Conservation (phyloP, 2,888 invertebrate genomes). For the Drosophila recens region DNA sequence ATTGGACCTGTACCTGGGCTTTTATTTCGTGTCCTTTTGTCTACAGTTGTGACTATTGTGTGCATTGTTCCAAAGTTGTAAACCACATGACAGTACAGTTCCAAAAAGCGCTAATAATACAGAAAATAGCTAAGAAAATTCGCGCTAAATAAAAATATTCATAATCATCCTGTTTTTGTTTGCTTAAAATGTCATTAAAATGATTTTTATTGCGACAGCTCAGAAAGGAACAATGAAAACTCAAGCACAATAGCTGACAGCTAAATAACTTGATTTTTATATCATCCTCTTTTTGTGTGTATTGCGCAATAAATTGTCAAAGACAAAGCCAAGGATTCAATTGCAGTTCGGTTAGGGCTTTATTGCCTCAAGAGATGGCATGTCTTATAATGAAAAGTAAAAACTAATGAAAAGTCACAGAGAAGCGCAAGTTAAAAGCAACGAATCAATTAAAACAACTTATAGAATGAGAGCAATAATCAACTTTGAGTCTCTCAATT, state of each 20-base stretch:
- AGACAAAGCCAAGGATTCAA: slow-evolving; percentile 20
- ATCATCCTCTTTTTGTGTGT: slow-evolving; percentile 13
- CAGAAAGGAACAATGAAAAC: slow-evolving; percentile 15
- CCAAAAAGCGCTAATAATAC: slow-evolving; percentile 35
- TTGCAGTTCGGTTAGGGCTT: background rate
- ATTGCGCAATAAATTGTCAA: slow-evolving; percentile 48
- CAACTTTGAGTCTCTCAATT: background rate
- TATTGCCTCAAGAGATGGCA: slow-evolving; percentile 1
- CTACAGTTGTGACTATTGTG: slow-evolving; percentile 36
- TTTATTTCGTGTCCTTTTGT: slow-evolving; percentile 52
- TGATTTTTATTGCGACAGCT: slow-evolving; percentile 36
- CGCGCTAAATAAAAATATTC: slow-evolving; percentile 20
- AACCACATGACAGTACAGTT: background rate
- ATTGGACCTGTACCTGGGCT: slow-evolving; percentile 52
- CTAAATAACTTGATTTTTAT: slow-evolving; percentile 35
- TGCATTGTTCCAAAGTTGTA: slow-evolving; percentile 31
- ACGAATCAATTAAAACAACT: background rate
- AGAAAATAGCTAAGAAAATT: slow-evolving; percentile 4
- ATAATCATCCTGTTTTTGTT: slow-evolving; percentile 27
- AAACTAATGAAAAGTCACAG: slow-evolving; percentile 12
- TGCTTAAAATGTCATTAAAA: slow-evolving; percentile 56
- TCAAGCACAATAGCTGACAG: slow-evolving; percentile 25
- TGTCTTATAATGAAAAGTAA: slow-evolving; percentile 1
- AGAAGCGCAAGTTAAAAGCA: background rate
- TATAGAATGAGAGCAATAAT: slow-evolving; percentile 5